Evolutionary conservation across 1,140 invertebrate genomes (phyloP), one percentile per base, ranked within the genome.

Genomic region (Caligus rogercresseyi): DNA sequence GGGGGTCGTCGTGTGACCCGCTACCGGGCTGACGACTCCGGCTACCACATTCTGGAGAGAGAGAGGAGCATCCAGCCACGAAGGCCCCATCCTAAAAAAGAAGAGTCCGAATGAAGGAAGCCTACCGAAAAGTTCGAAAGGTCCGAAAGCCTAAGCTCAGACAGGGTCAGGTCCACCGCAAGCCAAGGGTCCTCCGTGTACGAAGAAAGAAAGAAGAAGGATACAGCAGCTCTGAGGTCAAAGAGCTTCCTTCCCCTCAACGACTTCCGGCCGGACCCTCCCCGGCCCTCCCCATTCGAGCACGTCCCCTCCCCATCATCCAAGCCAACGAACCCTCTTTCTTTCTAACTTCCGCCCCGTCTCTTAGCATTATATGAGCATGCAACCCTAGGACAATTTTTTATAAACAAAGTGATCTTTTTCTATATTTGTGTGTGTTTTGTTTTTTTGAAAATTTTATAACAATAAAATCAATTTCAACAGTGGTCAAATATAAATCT

Each of bases 31-130:
- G 53, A 54, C 19, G 53, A 54, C 11, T 14, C 53, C 16, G 53
- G 53, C 7, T 54, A 54, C 19, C 53, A 54, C 20, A 54, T 54
- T 54, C 16, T 54, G 15, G 53, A 54, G 19, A 43, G 31, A 7
- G 31, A 43, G 31, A 43, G n/a, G 31, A 43, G 31, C 7, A 43
- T 43, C 31, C 31, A 43, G 31, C n/a, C 31, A 7, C 31, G n/a
- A 43, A 43, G n/a, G n/a, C 7, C n/a, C 31, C 7, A 43, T 11
- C 7, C 7, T n/a, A 11, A 7, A 43, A 43, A 43, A 43, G 31
- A 11, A 7, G 31, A 43, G 31, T 43, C 31, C 31, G 31, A 11
- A 43, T 43, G 31, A 43, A 43, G 31, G 31, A 43, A 43, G 31
- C 31, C 31, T 43, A 11, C n/a, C 31, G 31, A n/a, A 43, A 43